phyloP scores from a whole-genome alignment of 2,113 vertebrate genomes.

The Athene noctua region DNA sequence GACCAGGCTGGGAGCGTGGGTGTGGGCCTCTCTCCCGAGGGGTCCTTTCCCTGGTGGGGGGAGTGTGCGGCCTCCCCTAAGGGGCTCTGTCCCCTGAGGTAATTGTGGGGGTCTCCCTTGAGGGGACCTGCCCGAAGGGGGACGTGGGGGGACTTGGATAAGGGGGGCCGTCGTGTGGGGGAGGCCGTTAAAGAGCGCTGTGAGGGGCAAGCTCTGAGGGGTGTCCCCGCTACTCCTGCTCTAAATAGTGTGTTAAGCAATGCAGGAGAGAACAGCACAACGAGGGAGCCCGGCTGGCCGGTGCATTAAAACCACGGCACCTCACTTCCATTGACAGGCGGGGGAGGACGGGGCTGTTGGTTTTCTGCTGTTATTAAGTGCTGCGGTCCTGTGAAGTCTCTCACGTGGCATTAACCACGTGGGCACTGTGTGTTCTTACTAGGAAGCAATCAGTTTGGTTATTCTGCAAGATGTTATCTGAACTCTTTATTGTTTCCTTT shows the following conservation, averaged over 20 bases:
- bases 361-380: background rate
- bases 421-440: background rate
- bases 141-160: accelerated
- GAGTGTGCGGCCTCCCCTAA: background rate
- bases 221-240: background rate
- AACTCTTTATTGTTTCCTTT: background rate
- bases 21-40: background rate
- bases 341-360: accelerated
- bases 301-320: accelerated
- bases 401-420: accelerated
- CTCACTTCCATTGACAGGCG: accelerated
- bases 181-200: background rate
- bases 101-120: too few species aligned
- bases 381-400: background rate
- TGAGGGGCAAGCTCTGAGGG: background rate
- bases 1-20: too few species aligned
- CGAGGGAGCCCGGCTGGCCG: accelerated
- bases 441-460: background rate
- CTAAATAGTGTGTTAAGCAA: background rate
- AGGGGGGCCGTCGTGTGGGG: accelerated
- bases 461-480: background rate
- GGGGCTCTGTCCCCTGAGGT: too few species aligned
- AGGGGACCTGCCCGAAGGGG: too few species aligned
- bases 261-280: background rate
- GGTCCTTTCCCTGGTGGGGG: background rate